Evolutionary conservation across 2,113 vertebrate genomes (phyloP), one percentile per base, ranked within the genome.

Genomic region (Triplophysa rosa): DNA sequence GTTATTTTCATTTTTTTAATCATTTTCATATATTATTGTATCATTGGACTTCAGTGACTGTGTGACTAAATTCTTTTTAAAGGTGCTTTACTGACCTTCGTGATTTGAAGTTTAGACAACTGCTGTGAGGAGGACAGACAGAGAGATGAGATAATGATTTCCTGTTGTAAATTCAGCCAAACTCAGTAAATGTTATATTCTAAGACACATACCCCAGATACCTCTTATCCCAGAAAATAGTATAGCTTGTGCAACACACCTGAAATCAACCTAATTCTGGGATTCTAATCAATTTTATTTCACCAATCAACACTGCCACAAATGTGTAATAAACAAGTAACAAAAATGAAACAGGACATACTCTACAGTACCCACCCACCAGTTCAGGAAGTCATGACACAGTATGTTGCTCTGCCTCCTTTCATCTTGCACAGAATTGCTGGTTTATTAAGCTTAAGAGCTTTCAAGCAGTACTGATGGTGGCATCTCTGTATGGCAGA

Each of bases 91-190:
- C 9, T 82, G 62, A 77, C 73, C 40, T 67, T 17, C 24, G 37
- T 26, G 52, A 71, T 14, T 47, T 74, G 12, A 14, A 77, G 62
- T 68, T 37, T 13, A 49, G 58, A 56, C 45, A 66, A 29, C 47
- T 56, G 61, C 33, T 14, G 66, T 17, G 19, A 45, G 16, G n/a
- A 65, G 63, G 52, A n/a, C 14, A 61, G 29, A 45, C 9, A 23
- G 47, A 47, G 13, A 24, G 56, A 82, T 84, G 63, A 82, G 63
- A 75, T 70, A 80, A 40, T 52, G 37, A 73, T 82, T 86, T 84
- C 77, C 80, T 78, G 33, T 69, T 79, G 40, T 47, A 21, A 42
- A 24, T 21, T 23, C 19, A 33, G 59, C 12, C 47, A 23, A 63
- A 79, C 54, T 68, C 56, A 70, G 24, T 40, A 64, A 37, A 33